Evolutionary conservation across 2,113 vertebrate species (phyloP), one percentile per base, ranked within the genome.

Genomic region (Tringa solitaria): DNA sequence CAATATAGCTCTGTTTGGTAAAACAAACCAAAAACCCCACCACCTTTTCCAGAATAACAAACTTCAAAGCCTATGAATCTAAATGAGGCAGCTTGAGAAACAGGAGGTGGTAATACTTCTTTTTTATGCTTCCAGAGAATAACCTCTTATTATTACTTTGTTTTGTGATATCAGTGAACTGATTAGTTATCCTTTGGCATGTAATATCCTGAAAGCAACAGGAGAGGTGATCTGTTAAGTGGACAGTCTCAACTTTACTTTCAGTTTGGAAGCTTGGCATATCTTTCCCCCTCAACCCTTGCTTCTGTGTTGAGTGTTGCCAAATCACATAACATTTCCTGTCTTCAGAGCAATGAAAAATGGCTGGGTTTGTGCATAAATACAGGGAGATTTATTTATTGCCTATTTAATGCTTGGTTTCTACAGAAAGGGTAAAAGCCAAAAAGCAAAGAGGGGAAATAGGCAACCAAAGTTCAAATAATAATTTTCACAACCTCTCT

Each of bases 231-330:
- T 60, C 8, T 35, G 3, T 68, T 80, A 35, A 60, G 21, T 2
- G 8, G 39, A 37, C 20, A 46, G 6, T 27, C 88, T 26, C 68
- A 73, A 50, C 14, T 84, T 37, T 33, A 59, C 14, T 81, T 81
- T 48, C 12, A 73, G 3, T 59, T 33, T 89, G 60, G 19, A 22
- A 41, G 9, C 21, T 24, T 56, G 20, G 14, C 13, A 15, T 24
- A 14, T 33, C 21, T 17, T 57, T 9, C 14, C 6, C 4, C 3
- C 9, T 1, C 12, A n/a, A 2, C 14, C 5, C 12, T 46, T 46
- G 22, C 6, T 74, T 84, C 14, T 73, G 8, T 39, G 11, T 35
- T 68, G 33, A 56, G 20, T 30, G n/a, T 23, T 82, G 60, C 30
- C 14, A 48, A 88, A 88, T 78, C 12, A 2, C n/a, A 14, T 30